Percentiles rank a stretch among this genome's conserved stretches.
Conservation (phyloP, 2,888 invertebrate genomes). For the Platynereis dumerilii region DNA sequence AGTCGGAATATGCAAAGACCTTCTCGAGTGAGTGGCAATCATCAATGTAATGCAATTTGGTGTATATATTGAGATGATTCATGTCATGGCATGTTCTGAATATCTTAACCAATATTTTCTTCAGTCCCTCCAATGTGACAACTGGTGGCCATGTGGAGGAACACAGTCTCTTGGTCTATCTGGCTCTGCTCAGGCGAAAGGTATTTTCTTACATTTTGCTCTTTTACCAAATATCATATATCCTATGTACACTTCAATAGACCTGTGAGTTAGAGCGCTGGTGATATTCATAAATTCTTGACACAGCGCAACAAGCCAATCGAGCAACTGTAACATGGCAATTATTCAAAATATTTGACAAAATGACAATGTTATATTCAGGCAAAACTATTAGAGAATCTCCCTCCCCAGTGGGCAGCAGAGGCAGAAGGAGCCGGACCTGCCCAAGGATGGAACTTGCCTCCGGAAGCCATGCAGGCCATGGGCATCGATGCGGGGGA, state of each 20-base stretch:
- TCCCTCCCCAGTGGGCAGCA: too few species aligned
- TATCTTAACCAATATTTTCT: conserved; percentile 8
- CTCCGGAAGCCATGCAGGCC: conserved; percentile 1
- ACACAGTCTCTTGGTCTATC: conserved; percentile 54
- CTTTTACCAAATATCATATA: neutral
- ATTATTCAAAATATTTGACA: too few species aligned
- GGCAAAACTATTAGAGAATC: too few species aligned
- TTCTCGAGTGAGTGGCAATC: conserved; percentile 51
- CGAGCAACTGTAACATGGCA: too few species aligned
- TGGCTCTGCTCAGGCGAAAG: conserved; percentile 52
- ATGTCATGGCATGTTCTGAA: too few species aligned
- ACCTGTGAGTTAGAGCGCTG: too few species aligned
- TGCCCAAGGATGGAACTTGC: neutral
- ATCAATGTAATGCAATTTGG: too few species aligned
- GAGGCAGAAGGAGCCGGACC: neutral
- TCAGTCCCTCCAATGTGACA: conserved; percentile 47
- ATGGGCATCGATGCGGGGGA: conserved; percentile 2
- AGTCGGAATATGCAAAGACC: conserved; percentile 43
- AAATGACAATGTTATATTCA: too few species aligned
- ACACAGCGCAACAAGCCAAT: too few species aligned
- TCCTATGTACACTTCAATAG: too few species aligned
- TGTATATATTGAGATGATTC: too few species aligned
- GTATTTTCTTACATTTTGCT: conserved; percentile 35
- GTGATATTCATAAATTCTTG: too few species aligned
- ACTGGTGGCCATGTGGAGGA: conserved; percentile 53